phyloP scores from a whole-genome alignment of 2,113 vertebrate species.

The Misgurnus mizolepis region DNA sequence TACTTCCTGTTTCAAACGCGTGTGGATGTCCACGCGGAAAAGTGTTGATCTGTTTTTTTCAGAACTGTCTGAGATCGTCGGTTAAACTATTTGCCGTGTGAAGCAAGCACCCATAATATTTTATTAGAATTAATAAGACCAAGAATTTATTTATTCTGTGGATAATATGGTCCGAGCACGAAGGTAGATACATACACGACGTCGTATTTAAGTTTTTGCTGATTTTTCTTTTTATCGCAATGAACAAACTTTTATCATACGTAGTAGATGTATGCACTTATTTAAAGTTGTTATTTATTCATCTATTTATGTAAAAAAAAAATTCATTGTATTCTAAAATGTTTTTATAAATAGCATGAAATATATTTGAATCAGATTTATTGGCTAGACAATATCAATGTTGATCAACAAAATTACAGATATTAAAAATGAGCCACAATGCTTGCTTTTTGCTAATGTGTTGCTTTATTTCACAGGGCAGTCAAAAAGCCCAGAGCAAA shows the following conservation, averaged over 20 bases:
- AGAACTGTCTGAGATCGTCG: neutral
- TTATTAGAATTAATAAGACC: no score
- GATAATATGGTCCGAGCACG: conserved; percentile 70
- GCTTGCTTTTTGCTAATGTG: neutral
- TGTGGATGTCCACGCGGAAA: conserved; percentile 21
- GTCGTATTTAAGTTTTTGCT: no score
- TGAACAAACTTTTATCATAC: no score
- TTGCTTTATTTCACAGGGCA: conserved; percentile 45
- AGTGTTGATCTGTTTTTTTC: neutral
- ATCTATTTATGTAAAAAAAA: no score
- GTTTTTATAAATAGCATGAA: no score
- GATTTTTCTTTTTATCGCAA: no score
- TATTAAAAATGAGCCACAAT: neutral
- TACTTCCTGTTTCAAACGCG: conserved; percentile 7
- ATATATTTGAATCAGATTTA: no score
- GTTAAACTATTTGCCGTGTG: neutral
- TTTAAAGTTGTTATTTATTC: no score
- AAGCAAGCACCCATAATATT: neutral
- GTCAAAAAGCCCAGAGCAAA: conserved; percentile 50
- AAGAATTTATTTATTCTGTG: neutral
- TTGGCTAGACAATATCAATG: no score
- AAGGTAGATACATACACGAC: conserved; percentile 56
- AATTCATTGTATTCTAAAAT: no score
- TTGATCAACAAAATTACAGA: no score
- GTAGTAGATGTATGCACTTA: no score